A percentile compares a stretch with the other conserved stretches of the same genome.
Conservation (phyloP, 2,113 vertebrate species). For the Sebastes schlegelii region DNA sequence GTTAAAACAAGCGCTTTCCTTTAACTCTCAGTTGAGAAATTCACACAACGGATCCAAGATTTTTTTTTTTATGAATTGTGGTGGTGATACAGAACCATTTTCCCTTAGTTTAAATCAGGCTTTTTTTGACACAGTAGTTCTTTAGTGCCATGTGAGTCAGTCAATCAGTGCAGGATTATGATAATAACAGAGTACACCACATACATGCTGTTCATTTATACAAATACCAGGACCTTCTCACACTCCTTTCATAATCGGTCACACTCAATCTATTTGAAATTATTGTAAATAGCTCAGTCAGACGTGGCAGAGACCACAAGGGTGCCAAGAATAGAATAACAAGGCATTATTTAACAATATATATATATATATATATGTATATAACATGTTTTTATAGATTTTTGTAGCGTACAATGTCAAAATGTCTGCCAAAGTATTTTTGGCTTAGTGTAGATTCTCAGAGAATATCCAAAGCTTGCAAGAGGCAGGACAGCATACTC, state of each 20-base stretch:
- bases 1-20: conserved; percentile 26
- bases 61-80: not conserved
- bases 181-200: not conserved
- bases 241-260: not conserved
- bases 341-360: not conserved
- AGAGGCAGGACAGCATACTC: conserved; percentile 12
- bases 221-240: not conserved
- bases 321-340: conserved; percentile 21
- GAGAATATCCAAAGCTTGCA: conserved; percentile 19
- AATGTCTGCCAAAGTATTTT: not conserved
- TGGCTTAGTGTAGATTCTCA: not conserved
- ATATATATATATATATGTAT: not conserved
- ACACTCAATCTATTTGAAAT: not conserved
- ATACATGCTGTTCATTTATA: not conserved
- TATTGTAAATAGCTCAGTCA: not conserved
- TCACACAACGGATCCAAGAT: not conserved
- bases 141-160: not conserved
- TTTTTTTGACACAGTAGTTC: not conserved
- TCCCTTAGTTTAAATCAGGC: not conserved
- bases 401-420: conserved; percentile 31
- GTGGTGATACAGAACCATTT: not conserved
- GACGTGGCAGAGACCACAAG: not conserved
- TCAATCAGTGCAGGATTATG: not conserved
- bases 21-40: not conserved
- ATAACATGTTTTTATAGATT: not conserved